Base-by-base conservation (phyloP, 2,113 vertebrate species). In the Ondatra zibethicus region DNA sequence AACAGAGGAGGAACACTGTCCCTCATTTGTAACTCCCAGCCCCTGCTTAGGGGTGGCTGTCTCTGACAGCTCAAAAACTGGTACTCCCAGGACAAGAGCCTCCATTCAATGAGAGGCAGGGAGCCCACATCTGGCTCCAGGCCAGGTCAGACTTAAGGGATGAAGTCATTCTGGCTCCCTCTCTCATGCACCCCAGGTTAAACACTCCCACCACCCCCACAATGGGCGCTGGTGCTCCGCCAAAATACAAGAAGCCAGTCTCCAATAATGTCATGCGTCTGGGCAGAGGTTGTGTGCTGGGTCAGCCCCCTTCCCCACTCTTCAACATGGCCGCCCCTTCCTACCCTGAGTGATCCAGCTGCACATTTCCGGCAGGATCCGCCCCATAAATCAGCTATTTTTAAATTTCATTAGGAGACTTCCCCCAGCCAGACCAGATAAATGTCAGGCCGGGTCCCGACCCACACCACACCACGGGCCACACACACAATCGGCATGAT, bases 321-420 rank as follows among this genome's bases (percentile, higher is more conserved):
- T 31, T 39, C 81, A 88, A 61, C 21, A 85, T 7, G 80, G 88
- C 76, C 29, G 36, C 86, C 87, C 75, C 78, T 61, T 77, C 50
- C 73, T 13, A 33, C 88, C 19, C 66, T 31, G 31, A 68, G 65
- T 95, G 87, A 92, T 90, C 39, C 11, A 96, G 85, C 89, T 50
- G 91, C 96, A 95, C 92, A 52, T 87, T 97, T 97, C 96, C 77
- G 0, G 86, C 82, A 96, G 86, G 65, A 95, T 90, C 82, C 63
- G 88, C 84, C 88, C 80, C 75, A 91, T 73, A 92, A 94, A 92
- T 90, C 70, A 93, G 95, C 93, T 97, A 97, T 97, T 98, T 97
- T 97, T 96, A 98, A 96, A 88, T 89, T 50, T 88, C 92, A 95
- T 93, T 92, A 93, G 93, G 70, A 93, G n/a, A 82, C 78, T 87